Base-by-base conservation (phyloP, 1,140 invertebrate species). In the Drosophila sulfurigaster region DNA sequence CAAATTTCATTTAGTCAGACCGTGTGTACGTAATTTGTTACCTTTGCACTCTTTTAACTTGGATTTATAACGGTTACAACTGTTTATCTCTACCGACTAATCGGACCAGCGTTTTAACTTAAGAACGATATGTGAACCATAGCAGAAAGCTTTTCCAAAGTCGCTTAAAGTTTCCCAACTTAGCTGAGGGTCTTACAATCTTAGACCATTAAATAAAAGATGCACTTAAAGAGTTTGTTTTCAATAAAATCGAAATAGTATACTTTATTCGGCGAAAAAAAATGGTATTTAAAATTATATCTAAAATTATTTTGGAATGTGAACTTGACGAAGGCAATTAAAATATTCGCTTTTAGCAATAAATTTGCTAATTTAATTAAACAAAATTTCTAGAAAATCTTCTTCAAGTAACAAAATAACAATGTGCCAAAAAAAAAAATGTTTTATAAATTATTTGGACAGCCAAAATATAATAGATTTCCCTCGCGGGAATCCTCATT, bases 1-100 rank as follows among this genome's bases (percentile, higher is more conserved):
- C 58, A 60, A 60, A 60, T 60, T 60, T 11, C 41, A 62, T 62
- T 54, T 54, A 35, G 30, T 35, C 28, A 35, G 28, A 5, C 30
- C 28, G 15, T 52, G 30, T 28, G 20, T 49, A 49, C 48, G 11
- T 11, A 25, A 49, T 35, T 54, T 54, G 28, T 35, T 8, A 1
- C 13, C 2, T 54, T 54, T 28, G 20, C 25, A n/a, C 25, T n/a
- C 20, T 28, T 51, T 51, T 52, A 32, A 52, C 11, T 15, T 6
- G 49, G 49, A 52, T 52, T 52, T 52, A 52, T 32, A 49, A 25
- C 48, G 28, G 25, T 6, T 28, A 7, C 10, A 13, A 51, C 49
- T n/a, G 49, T 3, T n/a, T 30, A 28, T n/a, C 4, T 4, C 6
- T 48, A 7, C 6, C 11, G 38, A 41, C 38, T 41, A 41, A 41